Evolutionary conservation across 2,113 vertebrate genomes (phyloP), one percentile per base, ranked within the genome.

Genomic region (Triplophysa rosa): DNA sequence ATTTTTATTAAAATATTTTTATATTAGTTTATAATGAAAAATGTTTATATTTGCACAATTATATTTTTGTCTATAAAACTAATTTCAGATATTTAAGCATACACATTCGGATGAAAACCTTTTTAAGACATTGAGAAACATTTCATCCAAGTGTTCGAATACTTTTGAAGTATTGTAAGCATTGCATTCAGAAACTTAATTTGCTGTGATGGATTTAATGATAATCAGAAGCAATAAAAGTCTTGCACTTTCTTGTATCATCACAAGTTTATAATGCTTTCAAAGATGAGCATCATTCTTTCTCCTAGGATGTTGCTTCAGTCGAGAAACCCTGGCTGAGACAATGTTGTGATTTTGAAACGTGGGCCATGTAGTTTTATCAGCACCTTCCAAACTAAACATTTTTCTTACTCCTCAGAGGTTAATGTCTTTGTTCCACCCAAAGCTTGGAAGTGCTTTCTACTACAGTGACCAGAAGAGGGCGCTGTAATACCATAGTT

Each of bases 401-500:
- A 80, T 85, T 85, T 67, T 79, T 74, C 78, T 83, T 85, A 81
- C 70, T 81, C 78, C 72, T 77, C 67, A 56, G 72, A 76, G 77
- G 82, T 81, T 81, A 72, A 83, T 75, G 61, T 75, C 42, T 40
- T 13, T 61, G 66, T 71, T 78, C 69, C 78, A 80, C 81, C 74
- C 74, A 68, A 26, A 68, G 14, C 17, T 24, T 56, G 33, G 64
- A 54, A 2, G 24, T 17, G 21, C 9, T 42, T 70, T 78, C 42
- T 5, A 59, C 16, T 10, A 42, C 52, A 11, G 17, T 47, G 68
- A 62, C 91, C 93, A 92, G 85, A 78, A 70, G 93, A 85, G 91
- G 93, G 92, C 91, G 88, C 86, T 86, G 61, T 89, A 80, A 68
- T 12, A 76, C 73, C 84, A 61, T 37, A 19, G 63, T 75, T 78